Percentiles rank a stretch among this genome's conserved stretches.
Conservation (phyloP, 2,113 vertebrate species). For the Coryphaenoides rupestris region DNA sequence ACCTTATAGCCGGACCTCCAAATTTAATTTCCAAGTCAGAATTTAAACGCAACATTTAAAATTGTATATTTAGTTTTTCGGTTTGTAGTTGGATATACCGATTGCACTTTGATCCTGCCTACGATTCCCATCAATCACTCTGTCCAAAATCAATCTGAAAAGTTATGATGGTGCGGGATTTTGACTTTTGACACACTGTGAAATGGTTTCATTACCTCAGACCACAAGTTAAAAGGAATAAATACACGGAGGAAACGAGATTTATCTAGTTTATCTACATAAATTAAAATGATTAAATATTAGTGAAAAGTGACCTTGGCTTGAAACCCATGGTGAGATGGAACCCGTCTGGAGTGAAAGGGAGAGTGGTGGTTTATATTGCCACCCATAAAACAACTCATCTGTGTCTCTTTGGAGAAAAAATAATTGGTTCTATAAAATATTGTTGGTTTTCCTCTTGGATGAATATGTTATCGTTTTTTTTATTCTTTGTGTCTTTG, state of each 20-base stretch:
- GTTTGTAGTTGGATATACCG: slow-evolving; percentile 26
- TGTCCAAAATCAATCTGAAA: background rate
- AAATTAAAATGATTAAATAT: too few relatives aligned
- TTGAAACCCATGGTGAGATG: background rate
- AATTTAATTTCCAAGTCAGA: background rate
- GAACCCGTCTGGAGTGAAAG: slow-evolving; percentile 28
- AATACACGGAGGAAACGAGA: too few relatives aligned
- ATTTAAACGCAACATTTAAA: background rate
- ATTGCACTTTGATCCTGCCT: slow-evolving; percentile 17
- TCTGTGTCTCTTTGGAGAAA: slow-evolving; percentile 43
- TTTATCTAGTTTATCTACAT: too few relatives aligned
- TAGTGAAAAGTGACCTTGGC: too few relatives aligned
- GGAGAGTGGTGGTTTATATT: slow-evolving; percentile 44
- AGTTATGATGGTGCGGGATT: background rate
- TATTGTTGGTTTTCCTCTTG: slow-evolving; percentile 41
- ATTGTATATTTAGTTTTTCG: slow-evolving; percentile 19
- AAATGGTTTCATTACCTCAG: too few relatives aligned
- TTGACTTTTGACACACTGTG: too few relatives aligned
- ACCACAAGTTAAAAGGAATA: too few relatives aligned
- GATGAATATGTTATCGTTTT: slow-evolving; percentile 54
- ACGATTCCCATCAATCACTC: background rate
- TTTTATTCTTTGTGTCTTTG: slow-evolving; percentile 34
- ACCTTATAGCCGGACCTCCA: background rate
- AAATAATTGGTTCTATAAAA: too few relatives aligned
- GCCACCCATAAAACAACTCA: slow-evolving; percentile 36